phyloP scores from a whole-genome alignment of 2,113 vertebrate species.

The Formicarius rufipectus region DNA sequence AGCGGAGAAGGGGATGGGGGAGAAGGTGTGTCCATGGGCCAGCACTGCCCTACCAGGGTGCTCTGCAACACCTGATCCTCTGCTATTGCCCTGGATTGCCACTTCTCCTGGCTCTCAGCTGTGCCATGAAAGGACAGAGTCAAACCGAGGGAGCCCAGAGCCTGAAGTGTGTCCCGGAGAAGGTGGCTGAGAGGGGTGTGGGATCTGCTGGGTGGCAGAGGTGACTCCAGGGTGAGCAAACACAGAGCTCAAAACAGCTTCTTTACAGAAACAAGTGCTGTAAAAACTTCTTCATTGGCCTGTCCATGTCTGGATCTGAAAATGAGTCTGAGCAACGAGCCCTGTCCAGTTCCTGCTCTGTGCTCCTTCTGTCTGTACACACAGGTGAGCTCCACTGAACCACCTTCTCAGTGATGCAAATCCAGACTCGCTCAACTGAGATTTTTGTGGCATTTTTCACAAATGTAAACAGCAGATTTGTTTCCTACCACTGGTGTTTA shows the following conservation, averaged over 20 bases:
- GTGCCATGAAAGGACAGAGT: neutral
- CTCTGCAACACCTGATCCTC: neutral
- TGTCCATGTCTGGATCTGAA: neutral
- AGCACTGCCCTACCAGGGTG: neutral
- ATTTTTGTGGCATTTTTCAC: neutral
- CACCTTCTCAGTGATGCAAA: neutral
- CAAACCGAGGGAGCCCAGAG: neutral
- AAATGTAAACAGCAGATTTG: neutral
- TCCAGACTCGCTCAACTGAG: neutral
- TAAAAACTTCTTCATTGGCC: neutral
- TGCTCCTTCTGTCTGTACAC: fast-evolving
- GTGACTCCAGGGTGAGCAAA: fast-evolving
- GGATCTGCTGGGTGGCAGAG: neutral
- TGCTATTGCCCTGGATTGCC: neutral
- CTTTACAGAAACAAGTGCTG: no score
- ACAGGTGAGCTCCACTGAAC: fast-evolving
- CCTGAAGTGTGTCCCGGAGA: neutral
- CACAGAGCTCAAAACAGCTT: neutral
- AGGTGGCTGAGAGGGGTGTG: neutral
- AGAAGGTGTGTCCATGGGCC: neutral
- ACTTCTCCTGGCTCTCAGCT: neutral
- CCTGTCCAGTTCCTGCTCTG: neutral
- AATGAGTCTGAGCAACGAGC: neutral
- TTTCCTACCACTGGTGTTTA: neutral
- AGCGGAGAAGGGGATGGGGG: neutral